Conservation (phyloP, 2,113 vertebrate species). For the Hipposideros armiger region DNA sequence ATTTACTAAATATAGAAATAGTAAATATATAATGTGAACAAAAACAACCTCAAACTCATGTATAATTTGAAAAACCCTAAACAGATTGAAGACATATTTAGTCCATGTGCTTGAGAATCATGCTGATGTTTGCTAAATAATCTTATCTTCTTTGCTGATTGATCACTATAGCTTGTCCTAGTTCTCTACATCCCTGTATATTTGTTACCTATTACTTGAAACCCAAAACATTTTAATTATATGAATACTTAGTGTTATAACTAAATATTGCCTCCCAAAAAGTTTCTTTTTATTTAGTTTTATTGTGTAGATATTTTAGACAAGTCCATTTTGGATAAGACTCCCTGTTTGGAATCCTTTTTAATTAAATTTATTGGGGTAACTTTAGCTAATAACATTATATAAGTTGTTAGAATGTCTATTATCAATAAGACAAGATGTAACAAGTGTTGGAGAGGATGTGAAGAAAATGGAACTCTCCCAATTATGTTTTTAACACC, state of each 20-base stretch:
- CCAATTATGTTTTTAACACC: conserved; percentile 9
- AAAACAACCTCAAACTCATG: neutral
- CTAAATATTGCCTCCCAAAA: neutral
- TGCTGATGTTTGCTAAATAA: neutral
- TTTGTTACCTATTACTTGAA: neutral
- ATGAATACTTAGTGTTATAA: neutral
- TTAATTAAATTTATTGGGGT: neutral
- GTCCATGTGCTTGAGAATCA: neutral
- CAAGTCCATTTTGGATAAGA: neutral
- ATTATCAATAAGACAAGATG: neutral
- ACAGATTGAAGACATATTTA: neutral
- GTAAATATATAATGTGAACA: neutral
- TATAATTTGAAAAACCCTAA: neutral
- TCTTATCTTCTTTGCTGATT: neutral
- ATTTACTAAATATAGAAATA: neutral
- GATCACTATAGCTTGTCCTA: neutral
- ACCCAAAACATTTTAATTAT: neutral
- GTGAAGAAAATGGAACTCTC: conserved; percentile 8
- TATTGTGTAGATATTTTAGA: neutral
- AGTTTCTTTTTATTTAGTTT: neutral
- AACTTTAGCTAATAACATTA: neutral
- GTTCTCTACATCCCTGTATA: neutral
- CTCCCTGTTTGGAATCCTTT: conserved; percentile 10
- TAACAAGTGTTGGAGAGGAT: neutral
- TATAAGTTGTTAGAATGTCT: neutral